Evolutionary conservation across 2,113 vertebrate species (phyloP).

Genomic region (Anas platyrhynchos): DNA sequence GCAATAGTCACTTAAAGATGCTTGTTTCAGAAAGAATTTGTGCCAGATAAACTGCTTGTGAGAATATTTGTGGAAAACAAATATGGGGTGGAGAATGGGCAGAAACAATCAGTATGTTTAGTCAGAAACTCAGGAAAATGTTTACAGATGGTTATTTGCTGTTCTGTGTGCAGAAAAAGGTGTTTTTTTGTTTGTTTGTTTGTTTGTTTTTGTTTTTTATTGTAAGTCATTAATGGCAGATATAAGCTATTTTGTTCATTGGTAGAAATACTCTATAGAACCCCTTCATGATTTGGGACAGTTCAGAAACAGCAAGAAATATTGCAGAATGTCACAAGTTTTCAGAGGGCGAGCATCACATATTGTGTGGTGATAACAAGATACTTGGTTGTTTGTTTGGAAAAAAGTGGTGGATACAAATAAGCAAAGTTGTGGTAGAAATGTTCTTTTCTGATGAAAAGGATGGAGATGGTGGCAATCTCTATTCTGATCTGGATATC

Average conservation of each 20-base stretch:
- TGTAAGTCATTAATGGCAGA: neutral
- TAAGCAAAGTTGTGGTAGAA: neutral
- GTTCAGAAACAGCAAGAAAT: neutral
- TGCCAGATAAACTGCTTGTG: neutral
- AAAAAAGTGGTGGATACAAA: too few relatives aligned
- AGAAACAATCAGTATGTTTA: neutral
- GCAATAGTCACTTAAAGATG: neutral
- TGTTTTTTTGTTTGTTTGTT: too few relatives aligned
- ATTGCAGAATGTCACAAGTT: neutral
- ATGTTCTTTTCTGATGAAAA: neutral
- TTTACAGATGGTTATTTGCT: neutral
- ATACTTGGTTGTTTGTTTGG: neutral
- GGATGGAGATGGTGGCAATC: neutral
- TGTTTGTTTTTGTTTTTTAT: neutral
- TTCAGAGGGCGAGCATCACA: neutral
- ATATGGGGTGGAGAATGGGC: neutral
- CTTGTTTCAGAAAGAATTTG: neutral
- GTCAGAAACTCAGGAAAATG: neutral
- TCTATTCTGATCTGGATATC: neutral
- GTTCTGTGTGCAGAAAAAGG: neutral
- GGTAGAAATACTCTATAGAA: neutral
- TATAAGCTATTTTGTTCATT: neutral
- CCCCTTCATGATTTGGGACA: neutral
- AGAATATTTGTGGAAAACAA: neutral
- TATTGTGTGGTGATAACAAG: neutral